Conservation (phyloP, 1,140 invertebrate genomes). For the Adoxophyes honmai region DNA sequence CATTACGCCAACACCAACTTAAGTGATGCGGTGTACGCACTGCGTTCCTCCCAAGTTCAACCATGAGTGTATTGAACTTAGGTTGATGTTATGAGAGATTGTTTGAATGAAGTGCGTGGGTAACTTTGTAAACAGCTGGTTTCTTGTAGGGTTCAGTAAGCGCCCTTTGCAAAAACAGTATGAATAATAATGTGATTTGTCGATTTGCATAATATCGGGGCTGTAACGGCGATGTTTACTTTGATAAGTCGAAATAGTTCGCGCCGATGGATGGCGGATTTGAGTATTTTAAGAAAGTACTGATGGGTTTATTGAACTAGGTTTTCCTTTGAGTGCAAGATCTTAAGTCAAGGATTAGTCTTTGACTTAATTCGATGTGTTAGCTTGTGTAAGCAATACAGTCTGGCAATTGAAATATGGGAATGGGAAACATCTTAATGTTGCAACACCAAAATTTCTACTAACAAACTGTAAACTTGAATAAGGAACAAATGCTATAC, state of each 20-base stretch:
- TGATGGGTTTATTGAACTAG: too few species aligned
- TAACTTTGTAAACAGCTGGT: conserved; percentile 42
- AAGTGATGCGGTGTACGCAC: not conserved
- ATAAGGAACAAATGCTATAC: too few species aligned
- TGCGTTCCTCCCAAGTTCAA: too few species aligned
- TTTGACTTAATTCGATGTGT: too few species aligned
- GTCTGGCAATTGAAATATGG: too few species aligned
- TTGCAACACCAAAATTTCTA: too few species aligned
- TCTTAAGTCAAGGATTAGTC: too few species aligned
- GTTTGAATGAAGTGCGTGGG: conserved; percentile 22
- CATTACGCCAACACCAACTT: conserved; percentile 31
- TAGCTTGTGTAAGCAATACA: too few species aligned
- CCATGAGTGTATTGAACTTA: conserved; percentile 17
- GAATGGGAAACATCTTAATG: too few species aligned
- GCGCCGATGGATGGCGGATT: conserved; percentile 18
- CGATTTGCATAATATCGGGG: conserved; percentile 66
- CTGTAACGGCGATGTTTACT: conserved; percentile 59
- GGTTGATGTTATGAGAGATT: conserved; percentile 17
- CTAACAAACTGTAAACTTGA: too few species aligned
- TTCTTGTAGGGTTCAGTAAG: conserved; percentile 51
- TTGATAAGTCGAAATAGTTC: conserved; percentile 53
- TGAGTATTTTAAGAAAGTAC: too few species aligned
- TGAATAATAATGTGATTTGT: conserved; percentile 71
- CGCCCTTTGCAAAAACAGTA: conserved; percentile 70
- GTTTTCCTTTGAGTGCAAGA: too few species aligned